Base-by-base conservation (phyloP, 1,140 invertebrate genomes). In the Ridgeia piscesae region DNA sequence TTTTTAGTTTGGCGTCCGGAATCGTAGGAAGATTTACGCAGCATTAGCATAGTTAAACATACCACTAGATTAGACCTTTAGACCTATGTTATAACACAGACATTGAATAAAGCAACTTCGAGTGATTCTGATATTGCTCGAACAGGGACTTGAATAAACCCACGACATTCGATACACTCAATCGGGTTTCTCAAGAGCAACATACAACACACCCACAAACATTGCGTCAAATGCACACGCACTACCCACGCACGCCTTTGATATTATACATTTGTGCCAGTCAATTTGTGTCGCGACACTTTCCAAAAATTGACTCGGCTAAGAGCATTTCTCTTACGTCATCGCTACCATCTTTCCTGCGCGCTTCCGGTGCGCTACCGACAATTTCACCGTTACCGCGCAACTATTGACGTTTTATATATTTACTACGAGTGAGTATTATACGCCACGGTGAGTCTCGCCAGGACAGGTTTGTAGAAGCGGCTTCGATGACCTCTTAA, bases 311-410 rank as follows among this genome's bases (percentile, higher is more conserved):
- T 21, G 58, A 77, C 58, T 8, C 58, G 8, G 58, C 58, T 77
- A 77, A 77, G 58, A 77, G 58, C 58, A 77, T 77, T 77, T 77
- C 58, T 77, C 58, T 77, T 77, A 77, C 58, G 58, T 77, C 58
- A 77, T 21, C 58, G 27, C 8, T 8, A 77, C 58, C 58, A 21
- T 77, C 58, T 77, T 77, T 77, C 58, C 58, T 77, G 8, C 11
- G 58, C 17, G 2, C 58, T 77, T 77, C 58, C 58, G 58, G 58
- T 77, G 58, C 17, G 58, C 58, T 77, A 21, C 58, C 58, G 17
- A 77, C 58, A 31, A 2, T 21, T 77, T 14, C 27, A 31, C 17
- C 58, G 58, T 77, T 77, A 77, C 27, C 58, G 58, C 58, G 58
- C 58, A 77, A 77, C 58, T 77, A 77, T 21, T 77, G 14, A 77